These are phyloP conservation scores for Merops nubicus DNA, from an alignment of 2,113 vertebrate genomes.

Conservation along the genomic window DNA sequence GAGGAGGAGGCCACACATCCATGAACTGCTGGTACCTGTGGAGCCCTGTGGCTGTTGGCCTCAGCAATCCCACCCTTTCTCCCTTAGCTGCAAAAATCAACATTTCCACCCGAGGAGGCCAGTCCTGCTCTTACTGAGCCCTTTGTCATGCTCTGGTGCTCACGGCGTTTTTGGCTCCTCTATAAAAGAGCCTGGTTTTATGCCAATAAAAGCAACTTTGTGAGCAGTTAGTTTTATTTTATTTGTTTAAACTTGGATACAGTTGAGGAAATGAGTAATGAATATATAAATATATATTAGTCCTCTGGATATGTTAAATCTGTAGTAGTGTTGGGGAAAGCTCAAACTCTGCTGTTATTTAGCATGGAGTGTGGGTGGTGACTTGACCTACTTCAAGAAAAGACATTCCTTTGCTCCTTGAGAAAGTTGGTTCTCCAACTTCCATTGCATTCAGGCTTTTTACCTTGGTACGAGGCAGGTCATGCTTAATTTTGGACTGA, in stretches of 20 bases:
- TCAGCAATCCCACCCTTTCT: not conserved
- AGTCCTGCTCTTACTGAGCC: not conserved
- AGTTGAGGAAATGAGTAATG: not conserved
- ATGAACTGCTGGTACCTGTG: rapidly evolving
- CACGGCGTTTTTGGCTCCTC: not conserved
- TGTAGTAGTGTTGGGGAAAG: not conserved
- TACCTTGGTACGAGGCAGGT: rapidly evolving
- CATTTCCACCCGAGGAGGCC: not conserved
- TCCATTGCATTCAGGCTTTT: not conserved
- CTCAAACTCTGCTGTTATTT: not conserved
- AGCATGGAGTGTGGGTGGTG: not conserved
- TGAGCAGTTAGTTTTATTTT: not conserved
- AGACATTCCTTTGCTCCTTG: not conserved
- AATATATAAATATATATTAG: not conserved
- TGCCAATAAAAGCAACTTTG: not conserved
- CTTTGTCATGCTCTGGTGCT: not conserved
- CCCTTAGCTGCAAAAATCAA: not conserved
- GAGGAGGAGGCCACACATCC: not conserved
- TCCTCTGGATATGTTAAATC: not conserved
- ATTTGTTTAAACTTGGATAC: not conserved
- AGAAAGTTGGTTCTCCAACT: too few species aligned
- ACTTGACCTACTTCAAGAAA: not conserved
- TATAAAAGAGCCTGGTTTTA: not conserved
- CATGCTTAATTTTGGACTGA: not conserved
- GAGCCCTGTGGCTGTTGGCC: not conserved